phyloP scores from a whole-genome alignment of 2,797 vertebrate species.

The Dipus sagitta region DNA sequence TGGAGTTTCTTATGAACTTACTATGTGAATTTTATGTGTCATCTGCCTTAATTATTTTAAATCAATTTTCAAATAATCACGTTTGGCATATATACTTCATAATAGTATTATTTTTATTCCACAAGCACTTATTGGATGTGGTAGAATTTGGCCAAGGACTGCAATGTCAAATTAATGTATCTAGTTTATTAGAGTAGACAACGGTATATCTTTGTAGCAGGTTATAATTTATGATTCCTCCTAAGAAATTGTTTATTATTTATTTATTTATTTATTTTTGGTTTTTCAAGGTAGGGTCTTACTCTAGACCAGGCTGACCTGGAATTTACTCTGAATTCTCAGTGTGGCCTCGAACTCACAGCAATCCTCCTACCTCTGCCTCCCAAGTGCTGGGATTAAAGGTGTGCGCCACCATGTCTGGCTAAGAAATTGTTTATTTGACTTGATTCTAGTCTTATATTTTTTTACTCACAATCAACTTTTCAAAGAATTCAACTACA shows the following conservation, averaged over 20 bases:
- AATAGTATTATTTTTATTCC: background rate
- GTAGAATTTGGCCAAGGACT: constrained; percentile 11
- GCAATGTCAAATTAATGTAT: constrained; percentile 21
- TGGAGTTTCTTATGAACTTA: background rate
- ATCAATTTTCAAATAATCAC: constrained; percentile 53
- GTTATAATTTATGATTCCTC: constrained; percentile 35
- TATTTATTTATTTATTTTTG: no score
- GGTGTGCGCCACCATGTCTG: no score
- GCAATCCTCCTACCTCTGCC: no score
- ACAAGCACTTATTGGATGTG: background rate
- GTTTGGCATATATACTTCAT: background rate
- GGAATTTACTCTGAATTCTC: no score
- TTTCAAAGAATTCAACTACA: constrained; percentile 34
- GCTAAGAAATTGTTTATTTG: constrained; percentile 24
- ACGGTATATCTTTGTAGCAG: constrained; percentile 1
- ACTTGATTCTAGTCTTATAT: constrained; percentile 1
- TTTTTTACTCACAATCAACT: constrained; percentile 34
- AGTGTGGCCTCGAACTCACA: no score
- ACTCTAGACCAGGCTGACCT: no score
- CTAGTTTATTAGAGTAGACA: background rate
- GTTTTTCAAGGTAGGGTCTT: no score
- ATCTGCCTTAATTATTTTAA: constrained; percentile 43
- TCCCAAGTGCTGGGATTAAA: no score
- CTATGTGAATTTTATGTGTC: constrained; percentile 1
- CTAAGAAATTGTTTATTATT: background rate